Base-by-base conservation (phyloP, 2,797 vertebrate genomes). In the Monodelphis domestica region DNA sequence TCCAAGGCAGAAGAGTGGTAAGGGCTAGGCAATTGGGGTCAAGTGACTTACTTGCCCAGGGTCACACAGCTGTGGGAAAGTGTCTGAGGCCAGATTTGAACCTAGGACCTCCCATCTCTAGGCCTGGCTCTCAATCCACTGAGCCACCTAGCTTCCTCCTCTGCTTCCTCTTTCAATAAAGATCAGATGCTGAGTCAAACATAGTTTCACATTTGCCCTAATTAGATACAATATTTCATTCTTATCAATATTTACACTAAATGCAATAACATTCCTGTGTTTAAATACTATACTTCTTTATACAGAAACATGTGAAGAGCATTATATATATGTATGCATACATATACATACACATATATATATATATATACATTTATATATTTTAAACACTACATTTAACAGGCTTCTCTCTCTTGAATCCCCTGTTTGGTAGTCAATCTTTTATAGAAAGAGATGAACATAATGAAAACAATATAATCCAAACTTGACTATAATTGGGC, bases 331-430 rank as follows among this genome's bases (percentile, higher is more conserved):
- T n/a, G n/a, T n/a, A n/a, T n/a, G n/a, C n/a, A n/a, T n/a, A n/a
- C n/a, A n/a, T n/a, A n/a, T n/a, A n/a, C n/a, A 28, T 89, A n/a
- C n/a, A n/a, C n/a, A n/a, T n/a, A n/a, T n/a, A n/a, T n/a, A n/a
- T n/a, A n/a, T n/a, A n/a, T n/a, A n/a, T n/a, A n/a, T n/a, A n/a
- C n/a, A 28, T 89, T 78, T 95, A 89, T 94, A 10, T 28, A 45
- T 92, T 95, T 94, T 55, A 94, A 95, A 95, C 93, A 90, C 89
- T 78, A 78, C 1, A 54, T 97, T 94, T 89, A 93, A 84, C 38
- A 24, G 30, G 91, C 53, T 90, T 33, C 26, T 91, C 0, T 87
- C 5, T 38, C 59, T 38, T 51, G 17, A 26, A 33, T 90, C 2
- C 38, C 45, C 91, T 90, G 29, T 53, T 78, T 93, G 63, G 38